These are phyloP conservation scores for Lepilemur ruficaudatus DNA, from an alignment of 2,797 vertebrate species.

Conservation along the genomic window DNA sequence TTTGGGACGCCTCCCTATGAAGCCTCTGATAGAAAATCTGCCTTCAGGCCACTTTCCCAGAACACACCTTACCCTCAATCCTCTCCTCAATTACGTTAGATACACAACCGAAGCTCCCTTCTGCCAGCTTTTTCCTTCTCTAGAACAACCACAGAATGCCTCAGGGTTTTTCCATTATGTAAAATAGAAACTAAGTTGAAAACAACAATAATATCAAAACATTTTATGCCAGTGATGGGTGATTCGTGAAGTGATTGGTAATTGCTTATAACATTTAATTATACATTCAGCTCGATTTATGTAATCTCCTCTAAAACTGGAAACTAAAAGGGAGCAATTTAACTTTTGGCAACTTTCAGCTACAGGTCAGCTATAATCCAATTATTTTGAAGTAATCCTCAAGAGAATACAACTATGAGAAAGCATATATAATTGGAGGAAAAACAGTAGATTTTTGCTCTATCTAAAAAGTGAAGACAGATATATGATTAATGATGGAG, in stretches of 20 bases:
- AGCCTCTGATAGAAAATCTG: background rate
- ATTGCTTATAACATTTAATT: slow-evolving; percentile 39
- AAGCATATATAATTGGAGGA: background rate
- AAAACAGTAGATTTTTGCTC: background rate
- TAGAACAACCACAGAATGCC: background rate
- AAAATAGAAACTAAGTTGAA: slow-evolving; percentile 41
- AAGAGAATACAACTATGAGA: background rate
- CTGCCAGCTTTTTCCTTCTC: background rate
- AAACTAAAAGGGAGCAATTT: slow-evolving; percentile 21
- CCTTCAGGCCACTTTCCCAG: slow-evolving; percentile 27
- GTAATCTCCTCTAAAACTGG: background rate
- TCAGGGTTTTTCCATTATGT: background rate
- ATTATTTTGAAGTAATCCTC: background rate
- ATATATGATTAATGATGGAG: background rate
- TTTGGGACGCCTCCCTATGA: background rate
- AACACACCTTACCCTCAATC: background rate
- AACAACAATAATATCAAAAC: slow-evolving; percentile 29
- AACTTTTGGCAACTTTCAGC: background rate
- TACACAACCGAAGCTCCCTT: background rate
- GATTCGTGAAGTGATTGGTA: slow-evolving; percentile 20
- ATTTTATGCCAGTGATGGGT: background rate
- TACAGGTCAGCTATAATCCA: background rate
- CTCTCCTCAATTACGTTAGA: background rate
- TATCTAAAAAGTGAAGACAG: background rate
- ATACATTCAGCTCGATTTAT: slow-evolving; percentile 15